Evolutionary conservation across 2,113 vertebrate species (phyloP).

Genomic region (Gobius niger): DNA sequence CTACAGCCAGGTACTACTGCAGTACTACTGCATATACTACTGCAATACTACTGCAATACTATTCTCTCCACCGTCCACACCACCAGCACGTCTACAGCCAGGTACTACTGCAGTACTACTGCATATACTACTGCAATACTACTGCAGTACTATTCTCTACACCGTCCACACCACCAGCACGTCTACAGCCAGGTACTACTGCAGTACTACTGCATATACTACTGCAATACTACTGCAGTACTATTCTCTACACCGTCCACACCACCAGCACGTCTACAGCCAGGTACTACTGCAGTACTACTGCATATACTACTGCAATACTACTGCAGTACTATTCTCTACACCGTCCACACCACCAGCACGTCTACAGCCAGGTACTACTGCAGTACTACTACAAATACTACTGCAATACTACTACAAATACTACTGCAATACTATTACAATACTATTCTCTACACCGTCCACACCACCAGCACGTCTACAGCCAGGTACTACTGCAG

Average conservation of each 20-base stretch:
- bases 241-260: constrained; percentile 85
- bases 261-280: constrained; percentile 95
- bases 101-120: constrained; percentile 2
- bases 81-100: constrained; percentile 92
- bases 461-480: constrained; percentile 95
- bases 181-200: constrained; percentile 79
- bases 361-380: constrained; percentile 83
- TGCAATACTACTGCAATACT: too few species aligned
- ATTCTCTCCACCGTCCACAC: constrained; percentile 95
- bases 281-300: constrained; percentile 23
- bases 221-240: not conserved
- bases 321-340: not conserved
- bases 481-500: constrained; percentile 73
- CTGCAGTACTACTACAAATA: too few species aligned
- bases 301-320: too few species aligned
- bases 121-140: too few species aligned
- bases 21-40: too few species aligned
- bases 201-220: too few species aligned
- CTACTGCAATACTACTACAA: too few species aligned
- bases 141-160: not conserved
- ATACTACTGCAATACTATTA: not conserved
- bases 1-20: constrained; percentile 77
- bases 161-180: constrained; percentile 96
- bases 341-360: constrained; percentile 95
- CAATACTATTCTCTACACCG: too few species aligned